phyloP scores from a whole-genome alignment of 2,113 vertebrate genomes.

The Eulacestoma nigropectus region DNA sequence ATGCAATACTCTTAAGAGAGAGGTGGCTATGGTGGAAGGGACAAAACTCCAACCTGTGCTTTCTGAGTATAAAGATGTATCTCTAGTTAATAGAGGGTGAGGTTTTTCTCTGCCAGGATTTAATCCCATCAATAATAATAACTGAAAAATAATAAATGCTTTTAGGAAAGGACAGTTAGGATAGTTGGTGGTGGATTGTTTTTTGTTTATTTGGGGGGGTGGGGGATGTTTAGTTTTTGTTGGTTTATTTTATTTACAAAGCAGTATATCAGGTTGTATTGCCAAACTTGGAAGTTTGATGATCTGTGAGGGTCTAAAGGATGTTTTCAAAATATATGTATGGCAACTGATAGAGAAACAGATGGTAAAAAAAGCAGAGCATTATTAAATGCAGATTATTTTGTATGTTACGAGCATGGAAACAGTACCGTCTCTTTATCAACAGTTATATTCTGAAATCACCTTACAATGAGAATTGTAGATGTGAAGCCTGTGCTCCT shows the following conservation, averaged over 20 bases:
- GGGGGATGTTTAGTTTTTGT: fast-evolving
- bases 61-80: neutral
- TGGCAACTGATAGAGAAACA: neutral
- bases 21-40: neutral
- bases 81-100: neutral
- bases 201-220: fast-evolving
- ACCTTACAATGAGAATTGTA: neutral
- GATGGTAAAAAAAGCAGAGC: neutral
- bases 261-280: neutral
- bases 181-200: neutral
- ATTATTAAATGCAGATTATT: neutral
- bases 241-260: neutral
- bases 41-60: neutral
- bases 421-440: neutral
- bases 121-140: neutral
- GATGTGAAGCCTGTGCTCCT: neutral
- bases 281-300: neutral
- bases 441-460: neutral
- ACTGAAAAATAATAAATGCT: neutral
- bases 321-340: neutral
- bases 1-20: neutral
- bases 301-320: neutral
- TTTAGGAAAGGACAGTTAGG: neutral
- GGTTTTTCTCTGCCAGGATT: neutral
- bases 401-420: neutral